A percentile compares a stretch with the other conserved stretches of the same genome.
phyloP scores from a whole-genome alignment of 2,888 invertebrate genomes.

The Eilema sororculum region DNA sequence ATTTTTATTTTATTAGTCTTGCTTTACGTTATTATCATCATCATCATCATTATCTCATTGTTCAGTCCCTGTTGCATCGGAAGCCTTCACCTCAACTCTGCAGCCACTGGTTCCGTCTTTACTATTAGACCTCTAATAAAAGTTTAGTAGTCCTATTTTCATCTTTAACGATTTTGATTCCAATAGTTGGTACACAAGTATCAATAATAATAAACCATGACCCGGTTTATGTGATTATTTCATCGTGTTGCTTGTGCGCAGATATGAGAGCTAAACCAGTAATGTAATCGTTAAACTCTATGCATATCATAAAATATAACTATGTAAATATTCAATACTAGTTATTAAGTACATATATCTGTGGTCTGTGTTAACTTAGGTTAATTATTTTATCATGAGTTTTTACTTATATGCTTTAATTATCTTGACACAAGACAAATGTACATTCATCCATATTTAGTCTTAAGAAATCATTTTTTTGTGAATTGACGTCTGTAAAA shows the following conservation, averaged over 20 bases:
- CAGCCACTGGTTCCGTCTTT: background rate
- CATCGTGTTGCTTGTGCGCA: slow-evolving; percentile 3
- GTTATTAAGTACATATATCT: background rate
- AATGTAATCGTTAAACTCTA: slow-evolving; percentile 12
- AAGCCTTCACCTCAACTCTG: no score
- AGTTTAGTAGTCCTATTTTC: background rate
- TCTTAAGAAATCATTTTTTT: no score
- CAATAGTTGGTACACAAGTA: slow-evolving; percentile 6
- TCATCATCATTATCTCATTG: no score
- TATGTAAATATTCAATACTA: slow-evolving; percentile 13
- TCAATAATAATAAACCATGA: slow-evolving; percentile 15
- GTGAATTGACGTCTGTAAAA: no score
- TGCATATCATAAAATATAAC: slow-evolving; percentile 15
- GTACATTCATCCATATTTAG: no score
- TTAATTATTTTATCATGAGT: no score
- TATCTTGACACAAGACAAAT: no score
- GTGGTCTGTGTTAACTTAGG: background rate
- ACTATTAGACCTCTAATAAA: background rate
- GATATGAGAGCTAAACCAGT: slow-evolving; percentile 10
- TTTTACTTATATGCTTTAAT: no score
- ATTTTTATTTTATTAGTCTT: no score
- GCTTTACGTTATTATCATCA: no score
- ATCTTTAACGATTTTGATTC: slow-evolving; percentile 2
- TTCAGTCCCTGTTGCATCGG: no score
- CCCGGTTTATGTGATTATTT: slow-evolving; percentile 10